phyloP scores from a whole-genome alignment of 2,113 vertebrate species.

The Suricata suricatta region DNA sequence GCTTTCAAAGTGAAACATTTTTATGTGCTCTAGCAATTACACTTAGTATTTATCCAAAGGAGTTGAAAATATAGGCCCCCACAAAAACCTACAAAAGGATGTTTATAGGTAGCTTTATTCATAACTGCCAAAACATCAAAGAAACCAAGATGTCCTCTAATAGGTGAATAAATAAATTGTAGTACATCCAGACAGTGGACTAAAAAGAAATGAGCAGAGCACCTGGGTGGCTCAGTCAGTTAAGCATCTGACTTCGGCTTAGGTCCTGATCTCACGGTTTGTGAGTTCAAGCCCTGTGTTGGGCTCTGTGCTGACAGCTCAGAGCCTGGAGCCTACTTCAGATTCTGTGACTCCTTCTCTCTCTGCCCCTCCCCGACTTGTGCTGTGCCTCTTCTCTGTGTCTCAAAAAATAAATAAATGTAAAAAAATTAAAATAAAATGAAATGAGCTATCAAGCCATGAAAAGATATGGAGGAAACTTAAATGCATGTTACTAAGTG shows the following conservation, averaged over 20 bases:
- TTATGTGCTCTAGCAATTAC: background rate
- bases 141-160: background rate
- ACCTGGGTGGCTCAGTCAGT: too few species aligned
- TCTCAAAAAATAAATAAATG: too few species aligned
- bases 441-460: background rate
- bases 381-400: too few species aligned
- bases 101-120: background rate
- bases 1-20: background rate
- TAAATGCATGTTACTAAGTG: background rate
- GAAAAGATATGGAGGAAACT: background rate
- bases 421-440: background rate
- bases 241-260: too few species aligned
- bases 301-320: too few species aligned
- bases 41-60: background rate
- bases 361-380: too few species aligned
- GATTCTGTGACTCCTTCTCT: too few species aligned
- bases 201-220: background rate
- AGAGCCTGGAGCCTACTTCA: too few species aligned
- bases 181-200: background rate
- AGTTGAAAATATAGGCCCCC: background rate
- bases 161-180: background rate
- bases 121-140: background rate
- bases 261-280: too few species aligned
- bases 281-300: too few species aligned
- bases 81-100: background rate